Evolutionary conservation across 2,113 vertebrate species (phyloP).

Genomic region (Anolis sagrei): DNA sequence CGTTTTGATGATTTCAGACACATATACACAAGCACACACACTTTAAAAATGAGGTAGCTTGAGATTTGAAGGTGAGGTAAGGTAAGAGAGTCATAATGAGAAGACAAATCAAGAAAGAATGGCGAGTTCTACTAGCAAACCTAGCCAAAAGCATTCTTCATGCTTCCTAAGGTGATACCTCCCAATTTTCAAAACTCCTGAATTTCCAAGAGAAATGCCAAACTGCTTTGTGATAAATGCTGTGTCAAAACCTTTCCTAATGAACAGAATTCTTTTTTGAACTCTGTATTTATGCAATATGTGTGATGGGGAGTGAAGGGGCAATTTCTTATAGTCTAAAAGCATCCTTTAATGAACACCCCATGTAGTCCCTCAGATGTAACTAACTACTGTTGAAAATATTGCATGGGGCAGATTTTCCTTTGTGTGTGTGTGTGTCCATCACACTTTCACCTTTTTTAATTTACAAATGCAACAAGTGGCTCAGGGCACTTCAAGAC

Average conservation of each 20-base stretch:
- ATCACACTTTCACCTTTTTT: neutral
- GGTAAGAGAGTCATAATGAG: conserved; percentile 47
- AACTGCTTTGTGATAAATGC: neutral
- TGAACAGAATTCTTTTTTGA: neutral
- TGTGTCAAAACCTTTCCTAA: neutral
- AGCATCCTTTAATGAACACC: neutral
- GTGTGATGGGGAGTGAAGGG: neutral
- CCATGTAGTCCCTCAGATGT: no score
- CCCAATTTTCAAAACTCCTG: neutral
- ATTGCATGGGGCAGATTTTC: neutral
- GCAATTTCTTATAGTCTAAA: neutral
- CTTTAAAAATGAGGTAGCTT: conserved; percentile 57
- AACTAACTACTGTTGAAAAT: neutral
- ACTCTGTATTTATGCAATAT: no score
- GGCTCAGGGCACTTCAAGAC: neutral
- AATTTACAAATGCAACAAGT: neutral
- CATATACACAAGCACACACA: neutral
- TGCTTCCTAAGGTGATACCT: neutral
- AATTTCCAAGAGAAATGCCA: neutral
- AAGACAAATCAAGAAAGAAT: conserved; percentile 44
- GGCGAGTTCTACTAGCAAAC: conserved; percentile 46
- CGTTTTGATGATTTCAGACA: conserved; percentile 36
- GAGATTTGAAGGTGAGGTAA: conserved; percentile 48
- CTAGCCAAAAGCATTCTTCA: neutral
- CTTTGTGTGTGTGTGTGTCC: no score